Evolutionary conservation across 2,888 invertebrate species (phyloP).

Genomic region (Platyscelio sp.): DNA sequence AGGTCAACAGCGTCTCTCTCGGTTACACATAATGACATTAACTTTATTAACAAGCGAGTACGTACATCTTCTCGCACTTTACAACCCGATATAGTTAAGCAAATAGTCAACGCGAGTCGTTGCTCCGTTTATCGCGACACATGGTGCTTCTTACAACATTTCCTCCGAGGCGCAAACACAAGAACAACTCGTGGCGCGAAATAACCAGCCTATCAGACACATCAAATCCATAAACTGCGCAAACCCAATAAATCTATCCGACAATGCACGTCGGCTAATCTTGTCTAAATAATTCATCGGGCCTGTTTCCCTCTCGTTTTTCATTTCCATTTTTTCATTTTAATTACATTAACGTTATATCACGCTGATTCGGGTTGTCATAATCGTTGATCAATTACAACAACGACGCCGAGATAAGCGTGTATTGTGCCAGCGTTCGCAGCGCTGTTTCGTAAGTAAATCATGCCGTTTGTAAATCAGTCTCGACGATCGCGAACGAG

Average conservation of each 20-base stretch:
- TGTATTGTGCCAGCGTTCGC: neutral
- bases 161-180: constrained; percentile 11
- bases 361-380: constrained; percentile 26
- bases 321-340: neutral
- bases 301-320: neutral
- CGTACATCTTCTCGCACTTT: constrained; percentile 33
- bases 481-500: constrained; percentile 64
- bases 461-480: constrained; percentile 59
- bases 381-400: constrained; percentile 51
- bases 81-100: constrained; percentile 45
- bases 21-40: constrained; percentile 42
- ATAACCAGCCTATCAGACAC: neutral
- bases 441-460: constrained; percentile 62
- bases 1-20: no score
- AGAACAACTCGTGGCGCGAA: neutral
- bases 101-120: constrained; percentile 48
- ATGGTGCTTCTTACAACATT: constrained; percentile 16
- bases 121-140: constrained; percentile 50
- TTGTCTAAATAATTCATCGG: constrained; percentile 31
- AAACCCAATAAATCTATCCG: constrained; percentile 24
- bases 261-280: constrained; percentile 17
- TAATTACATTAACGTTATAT: constrained; percentile 20
- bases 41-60: constrained; percentile 49
- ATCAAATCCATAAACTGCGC: constrained; percentile 27
- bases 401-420: constrained; percentile 28